Percentiles rank a stretch among this genome's conserved stretches.
Evolutionary conservation across 2,113 vertebrate species (phyloP).

Genomic region (Ageneiosus marmoratus): DNA sequence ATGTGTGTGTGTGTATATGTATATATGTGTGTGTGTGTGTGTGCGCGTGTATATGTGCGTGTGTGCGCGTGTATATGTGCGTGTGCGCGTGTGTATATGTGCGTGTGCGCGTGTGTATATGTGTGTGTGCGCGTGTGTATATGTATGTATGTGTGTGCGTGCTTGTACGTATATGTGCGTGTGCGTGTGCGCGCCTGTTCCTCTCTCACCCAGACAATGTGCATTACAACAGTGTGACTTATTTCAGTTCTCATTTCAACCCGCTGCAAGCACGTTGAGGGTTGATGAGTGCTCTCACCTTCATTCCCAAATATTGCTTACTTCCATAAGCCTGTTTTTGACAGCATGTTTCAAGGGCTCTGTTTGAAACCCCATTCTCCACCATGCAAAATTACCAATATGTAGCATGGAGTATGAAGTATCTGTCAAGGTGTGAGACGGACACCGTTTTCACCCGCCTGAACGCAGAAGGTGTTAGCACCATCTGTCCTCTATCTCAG

Average conservation of each 20-base stretch:
- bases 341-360: neutral
- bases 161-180: too few relatives aligned
- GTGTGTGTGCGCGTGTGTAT: too few relatives aligned
- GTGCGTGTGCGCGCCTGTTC: too few relatives aligned
- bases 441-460: neutral
- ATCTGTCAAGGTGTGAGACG: slow-evolving; percentile 20
- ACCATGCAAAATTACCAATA: slow-evolving; percentile 2
- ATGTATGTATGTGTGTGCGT: neutral
- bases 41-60: too few relatives aligned
- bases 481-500: neutral
- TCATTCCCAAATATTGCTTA: slow-evolving; percentile 26
- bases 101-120: too few relatives aligned
- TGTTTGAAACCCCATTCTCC: neutral
- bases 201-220: neutral
- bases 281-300: slow-evolving; percentile 14
- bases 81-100: too few relatives aligned
- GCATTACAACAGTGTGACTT: slow-evolving; percentile 17
- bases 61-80: too few relatives aligned
- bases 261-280: neutral
- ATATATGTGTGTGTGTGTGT: neutral
- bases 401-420: neutral
- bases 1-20: too few relatives aligned
- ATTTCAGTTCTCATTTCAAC: neutral
- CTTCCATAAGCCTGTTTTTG: neutral
- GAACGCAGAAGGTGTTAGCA: slow-evolving; percentile 1